These are phyloP conservation scores for Busseola fusca DNA, from an alignment of 2,888 invertebrate genomes.

Conservation along the genomic window DNA sequence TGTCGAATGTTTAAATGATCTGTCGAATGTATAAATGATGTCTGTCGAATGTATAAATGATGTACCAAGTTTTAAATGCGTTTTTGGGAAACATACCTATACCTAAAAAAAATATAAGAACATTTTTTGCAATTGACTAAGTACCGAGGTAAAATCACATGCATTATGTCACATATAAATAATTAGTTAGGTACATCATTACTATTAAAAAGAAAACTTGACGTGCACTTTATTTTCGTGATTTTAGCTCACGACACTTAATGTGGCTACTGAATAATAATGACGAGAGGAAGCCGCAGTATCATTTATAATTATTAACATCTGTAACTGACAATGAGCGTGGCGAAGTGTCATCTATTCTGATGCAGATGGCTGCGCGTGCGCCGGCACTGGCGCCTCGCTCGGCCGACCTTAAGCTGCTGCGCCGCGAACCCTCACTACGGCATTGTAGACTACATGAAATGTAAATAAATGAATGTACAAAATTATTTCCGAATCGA, in stretches of 20 bases:
- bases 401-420: constrained; percentile 52
- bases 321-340: constrained; percentile 60
- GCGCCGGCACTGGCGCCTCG: constrained; percentile 64
- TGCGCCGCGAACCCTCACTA: constrained; percentile 27
- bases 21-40: background rate
- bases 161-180: background rate
- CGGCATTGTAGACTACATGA: constrained; percentile 49
- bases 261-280: constrained; percentile 43
- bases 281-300: constrained; percentile 49
- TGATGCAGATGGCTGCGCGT: constrained; percentile 74
- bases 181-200: constrained; percentile 14
- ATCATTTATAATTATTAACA: constrained; percentile 55
- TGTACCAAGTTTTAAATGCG: background rate
- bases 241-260: constrained; percentile 54
- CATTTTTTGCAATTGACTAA: background rate
- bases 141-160: constrained; percentile 2
- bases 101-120: background rate
- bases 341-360: constrained; percentile 66
- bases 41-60: no score
- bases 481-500: constrained; percentile 66
- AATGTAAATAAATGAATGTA: constrained; percentile 59
- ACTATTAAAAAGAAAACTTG: constrained; percentile 10
- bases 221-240: constrained; percentile 43
- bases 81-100: background rate
- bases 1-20: background rate